These are phyloP conservation scores for Ardeotis arabs DNA, from an alignment of 2,113 vertebrate genomes.

Conservation along the genomic window DNA sequence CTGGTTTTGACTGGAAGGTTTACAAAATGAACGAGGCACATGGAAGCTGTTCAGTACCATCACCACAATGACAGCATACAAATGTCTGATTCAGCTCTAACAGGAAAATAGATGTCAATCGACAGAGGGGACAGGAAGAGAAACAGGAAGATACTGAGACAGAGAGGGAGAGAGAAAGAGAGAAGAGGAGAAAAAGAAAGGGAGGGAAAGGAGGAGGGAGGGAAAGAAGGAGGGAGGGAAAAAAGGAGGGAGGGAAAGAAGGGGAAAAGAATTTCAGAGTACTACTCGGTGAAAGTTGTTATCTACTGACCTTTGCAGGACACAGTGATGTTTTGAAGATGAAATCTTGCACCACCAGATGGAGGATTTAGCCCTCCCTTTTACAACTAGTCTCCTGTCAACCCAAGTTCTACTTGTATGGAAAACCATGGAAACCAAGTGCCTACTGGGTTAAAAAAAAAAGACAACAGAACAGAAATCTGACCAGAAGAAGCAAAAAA, in stretches of 20 bases:
- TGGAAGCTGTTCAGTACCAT: background rate
- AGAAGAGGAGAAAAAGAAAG: background rate
- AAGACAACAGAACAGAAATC: background rate
- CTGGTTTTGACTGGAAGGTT: conserved; percentile 25
- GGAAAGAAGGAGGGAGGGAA: background rate
- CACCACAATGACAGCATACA: background rate
- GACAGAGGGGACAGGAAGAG: background rate
- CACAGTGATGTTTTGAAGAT: background rate
- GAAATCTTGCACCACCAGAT: background rate
- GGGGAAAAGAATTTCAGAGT: background rate
- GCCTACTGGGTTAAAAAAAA: background rate
- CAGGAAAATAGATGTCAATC: background rate
- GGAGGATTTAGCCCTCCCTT: background rate
- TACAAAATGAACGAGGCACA: background rate
- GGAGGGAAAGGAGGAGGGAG: background rate
- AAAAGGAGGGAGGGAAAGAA: background rate
- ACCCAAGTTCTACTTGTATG: background rate
- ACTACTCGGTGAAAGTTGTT: background rate
- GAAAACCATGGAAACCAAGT: background rate
- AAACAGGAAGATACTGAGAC: background rate
- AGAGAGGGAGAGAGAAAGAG: background rate
- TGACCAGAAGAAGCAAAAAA: background rate
- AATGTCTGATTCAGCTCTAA: background rate
- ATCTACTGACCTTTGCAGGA: background rate
- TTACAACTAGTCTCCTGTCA: background rate